Conservation (phyloP, 2,797 vertebrate species). For the Parambassis ranga region DNA sequence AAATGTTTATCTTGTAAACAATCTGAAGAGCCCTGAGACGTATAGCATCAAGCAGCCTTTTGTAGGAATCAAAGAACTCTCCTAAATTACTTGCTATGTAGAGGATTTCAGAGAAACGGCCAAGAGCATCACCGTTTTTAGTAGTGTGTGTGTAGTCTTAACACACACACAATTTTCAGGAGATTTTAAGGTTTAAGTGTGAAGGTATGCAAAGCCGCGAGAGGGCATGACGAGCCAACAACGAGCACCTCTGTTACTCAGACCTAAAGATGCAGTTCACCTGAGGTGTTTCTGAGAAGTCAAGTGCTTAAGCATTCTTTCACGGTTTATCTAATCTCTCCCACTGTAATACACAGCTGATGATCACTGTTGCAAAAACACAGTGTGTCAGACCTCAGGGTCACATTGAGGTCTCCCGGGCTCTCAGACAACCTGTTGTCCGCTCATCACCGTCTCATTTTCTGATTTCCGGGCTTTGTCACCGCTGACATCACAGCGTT, state of each 20-base stretch:
- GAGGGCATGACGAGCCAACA: background rate
- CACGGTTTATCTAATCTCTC: background rate
- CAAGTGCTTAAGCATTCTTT: background rate
- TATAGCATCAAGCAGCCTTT: background rate
- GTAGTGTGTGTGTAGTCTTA: too few species aligned
- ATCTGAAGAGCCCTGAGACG: background rate
- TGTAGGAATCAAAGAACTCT: background rate
- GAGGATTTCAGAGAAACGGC: background rate
- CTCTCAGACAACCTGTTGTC: too few species aligned
- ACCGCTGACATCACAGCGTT: constrained; percentile 39
- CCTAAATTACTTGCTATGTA: background rate
- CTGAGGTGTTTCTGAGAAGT: constrained; percentile 19
- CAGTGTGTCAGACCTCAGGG: too few species aligned
- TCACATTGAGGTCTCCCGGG: too few species aligned
- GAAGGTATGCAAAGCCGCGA: background rate
- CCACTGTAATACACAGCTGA: too few species aligned
- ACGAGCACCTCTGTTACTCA: background rate
- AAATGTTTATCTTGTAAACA: background rate
- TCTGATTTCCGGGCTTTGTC: constrained; percentile 24
- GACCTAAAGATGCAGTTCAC: background rate
- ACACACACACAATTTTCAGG: too few species aligned
- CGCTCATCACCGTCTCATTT: too few species aligned
- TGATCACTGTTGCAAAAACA: too few species aligned
- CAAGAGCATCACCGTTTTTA: background rate
- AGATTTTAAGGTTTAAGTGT: too few species aligned